Conservation (phyloP, 2,113 vertebrate species). For the Platichthys stellatus region DNA sequence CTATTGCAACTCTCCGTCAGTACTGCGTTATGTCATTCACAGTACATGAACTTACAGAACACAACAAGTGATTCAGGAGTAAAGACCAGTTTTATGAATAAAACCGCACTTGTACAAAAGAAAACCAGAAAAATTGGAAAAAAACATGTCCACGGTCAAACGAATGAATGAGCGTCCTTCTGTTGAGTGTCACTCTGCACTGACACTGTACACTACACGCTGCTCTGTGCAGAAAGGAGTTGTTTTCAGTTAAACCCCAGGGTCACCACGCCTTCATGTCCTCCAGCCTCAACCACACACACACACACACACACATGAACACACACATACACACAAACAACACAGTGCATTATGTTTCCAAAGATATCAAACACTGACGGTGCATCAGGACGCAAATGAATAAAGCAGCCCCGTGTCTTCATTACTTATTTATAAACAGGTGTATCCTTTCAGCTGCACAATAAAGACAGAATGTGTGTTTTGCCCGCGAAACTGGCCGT, state of each 20-base stretch:
- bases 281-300: constrained; percentile 16
- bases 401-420: constrained; percentile 16
- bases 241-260: constrained; percentile 27
- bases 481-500: constrained; percentile 46
- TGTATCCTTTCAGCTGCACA: constrained; percentile 37
- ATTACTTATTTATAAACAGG: constrained; percentile 41
- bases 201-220: neutral
- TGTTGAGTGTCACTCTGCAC: neutral
- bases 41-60: constrained; percentile 4
- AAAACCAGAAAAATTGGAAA: neutral
- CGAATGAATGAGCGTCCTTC: constrained; percentile 18
- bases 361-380: neutral
- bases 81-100: neutral
- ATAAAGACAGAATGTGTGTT: constrained; percentile 28
- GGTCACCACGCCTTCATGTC: constrained; percentile 8
- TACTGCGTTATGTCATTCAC: neutral
- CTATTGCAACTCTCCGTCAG: constrained; percentile 1
- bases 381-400: constrained; percentile 44
- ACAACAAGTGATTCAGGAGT: neutral
- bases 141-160: constrained; percentile 10
- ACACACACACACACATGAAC: neutral
- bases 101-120: neutral
- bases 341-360: constrained; percentile 4
- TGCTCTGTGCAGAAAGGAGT: neutral
- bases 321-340: neutral